These are phyloP conservation scores for Agrochola macilenta DNA, from an alignment of 2,888 invertebrate genomes.

Conservation along the genomic window DNA sequence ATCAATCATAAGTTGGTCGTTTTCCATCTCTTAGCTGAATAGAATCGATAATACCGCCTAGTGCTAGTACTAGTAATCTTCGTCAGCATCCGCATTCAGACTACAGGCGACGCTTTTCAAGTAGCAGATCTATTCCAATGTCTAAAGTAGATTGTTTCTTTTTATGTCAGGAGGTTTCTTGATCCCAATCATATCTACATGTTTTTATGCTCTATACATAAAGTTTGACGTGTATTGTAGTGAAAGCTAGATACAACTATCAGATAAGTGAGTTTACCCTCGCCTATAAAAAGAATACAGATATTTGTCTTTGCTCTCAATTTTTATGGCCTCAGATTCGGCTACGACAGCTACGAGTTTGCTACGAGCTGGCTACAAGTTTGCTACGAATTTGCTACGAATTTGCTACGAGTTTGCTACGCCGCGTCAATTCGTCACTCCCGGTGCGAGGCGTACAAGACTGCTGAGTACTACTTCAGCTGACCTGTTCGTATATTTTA, in stretches of 20 bases:
- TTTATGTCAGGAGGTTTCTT: constrained; percentile 46
- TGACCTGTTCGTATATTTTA: constrained; percentile 23
- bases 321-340: constrained; percentile 15
- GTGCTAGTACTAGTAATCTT: constrained; percentile 35
- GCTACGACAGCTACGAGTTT: constrained; percentile 33
- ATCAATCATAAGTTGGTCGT: constrained; percentile 47
- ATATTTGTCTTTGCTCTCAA: constrained; percentile 28
- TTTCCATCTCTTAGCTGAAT: constrained; percentile 39
- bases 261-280: constrained; percentile 32
- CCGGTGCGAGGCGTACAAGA: constrained; percentile 13
- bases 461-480: constrained; percentile 11
- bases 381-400: constrained; percentile 28
- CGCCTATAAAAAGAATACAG: constrained; percentile 33
- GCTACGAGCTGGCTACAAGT: constrained; percentile 29
- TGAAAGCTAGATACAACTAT: constrained; percentile 48
- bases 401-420: constrained; percentile 23
- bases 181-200: constrained; percentile 53
- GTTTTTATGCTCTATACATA: constrained; percentile 48
- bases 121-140: constrained; percentile 39
- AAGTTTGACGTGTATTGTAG: constrained; percentile 46
- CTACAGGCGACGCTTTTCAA: constrained; percentile 58
- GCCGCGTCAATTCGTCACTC: constrained; percentile 7
- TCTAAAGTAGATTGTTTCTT: constrained; percentile 52
- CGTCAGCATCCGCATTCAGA: constrained; percentile 54
- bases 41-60: constrained; percentile 30